Evolutionary conservation across 2,888 invertebrate genomes (phyloP).

Genomic region (Melolontha melolontha): DNA sequence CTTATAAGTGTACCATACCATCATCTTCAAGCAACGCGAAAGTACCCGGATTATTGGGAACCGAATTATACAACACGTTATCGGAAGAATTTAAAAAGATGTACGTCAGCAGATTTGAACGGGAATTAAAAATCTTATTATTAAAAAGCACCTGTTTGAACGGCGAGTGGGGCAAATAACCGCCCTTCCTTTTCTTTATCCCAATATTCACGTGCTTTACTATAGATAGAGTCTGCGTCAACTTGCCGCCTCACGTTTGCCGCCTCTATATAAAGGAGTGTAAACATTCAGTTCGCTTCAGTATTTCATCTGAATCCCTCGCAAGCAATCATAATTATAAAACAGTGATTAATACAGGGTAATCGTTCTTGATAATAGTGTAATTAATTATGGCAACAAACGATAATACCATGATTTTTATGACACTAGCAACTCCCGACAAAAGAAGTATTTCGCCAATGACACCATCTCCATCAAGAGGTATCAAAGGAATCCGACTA

Average conservation of each 20-base stretch:
- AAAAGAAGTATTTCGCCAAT: slow-evolving; percentile 63
- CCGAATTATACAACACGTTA: too few species aligned
- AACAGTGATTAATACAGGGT: slow-evolving; percentile 4
- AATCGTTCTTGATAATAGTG: slow-evolving; percentile 19
- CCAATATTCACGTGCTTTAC: slow-evolving; percentile 38
- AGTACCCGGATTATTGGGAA: too few species aligned
- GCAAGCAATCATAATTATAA: slow-evolving; percentile 29
- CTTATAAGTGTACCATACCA: too few species aligned
- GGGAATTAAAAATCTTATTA: too few species aligned
- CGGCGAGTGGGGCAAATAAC: neutral
- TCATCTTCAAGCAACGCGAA: too few species aligned
- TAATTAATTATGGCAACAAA: slow-evolving; percentile 41
- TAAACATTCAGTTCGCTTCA: slow-evolving; percentile 52
- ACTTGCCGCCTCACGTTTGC: slow-evolving; percentile 55
- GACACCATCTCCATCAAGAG: slow-evolving; percentile 70
- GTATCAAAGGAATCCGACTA: slow-evolving; percentile 72
- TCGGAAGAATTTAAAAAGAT: too few species aligned
- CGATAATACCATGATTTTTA: slow-evolving; percentile 55
- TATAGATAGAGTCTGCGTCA: slow-evolving; percentile 51
- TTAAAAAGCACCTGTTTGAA: slow-evolving; percentile 30
- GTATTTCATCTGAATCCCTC: slow-evolving; percentile 47
- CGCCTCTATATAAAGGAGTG: slow-evolving; percentile 56
- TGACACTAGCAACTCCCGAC: slow-evolving; percentile 53
- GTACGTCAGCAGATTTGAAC: too few species aligned
- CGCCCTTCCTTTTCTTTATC: slow-evolving; percentile 14